Percentiles rank a stretch among this genome's conserved stretches.
phyloP scores from a whole-genome alignment of 2,888 invertebrate species.

The Harmothoe impar region DNA sequence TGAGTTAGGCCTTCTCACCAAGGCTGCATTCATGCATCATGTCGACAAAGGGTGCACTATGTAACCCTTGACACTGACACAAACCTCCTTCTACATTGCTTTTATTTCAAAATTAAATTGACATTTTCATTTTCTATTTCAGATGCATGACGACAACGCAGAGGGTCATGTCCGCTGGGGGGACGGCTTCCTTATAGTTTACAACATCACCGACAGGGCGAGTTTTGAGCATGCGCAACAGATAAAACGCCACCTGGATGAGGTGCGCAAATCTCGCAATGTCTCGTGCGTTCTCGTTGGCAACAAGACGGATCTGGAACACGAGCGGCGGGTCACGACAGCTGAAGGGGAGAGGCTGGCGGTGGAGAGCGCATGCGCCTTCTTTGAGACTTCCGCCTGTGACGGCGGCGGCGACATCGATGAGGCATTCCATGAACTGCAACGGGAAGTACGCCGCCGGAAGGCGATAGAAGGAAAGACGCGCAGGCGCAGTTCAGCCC shows the following conservation, averaged over 20 bases:
- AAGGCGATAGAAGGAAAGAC: conserved; percentile 78
- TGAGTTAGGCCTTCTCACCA: no score
- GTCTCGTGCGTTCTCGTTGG: conserved; percentile 80
- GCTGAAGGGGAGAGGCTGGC: conserved; percentile 79
- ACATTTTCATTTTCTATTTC: not conserved
- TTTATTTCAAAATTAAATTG: no score
- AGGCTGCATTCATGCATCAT: no score
- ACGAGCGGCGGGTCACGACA: conserved; percentile 75
- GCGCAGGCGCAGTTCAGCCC: conserved; percentile 78
- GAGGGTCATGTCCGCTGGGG: conserved; percentile 80
- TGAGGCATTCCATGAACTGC: conserved; percentile 81
- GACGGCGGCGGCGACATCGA: conserved; percentile 81
- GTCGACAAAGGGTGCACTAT: no score
- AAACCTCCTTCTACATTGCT: no score
- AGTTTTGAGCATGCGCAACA: conserved; percentile 77
- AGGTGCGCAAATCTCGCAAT: conserved; percentile 76
- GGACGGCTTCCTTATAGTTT: conserved; percentile 81
- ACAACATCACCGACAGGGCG: conserved; percentile 79
- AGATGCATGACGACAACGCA: conserved; percentile 45
- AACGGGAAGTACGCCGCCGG: conserved; percentile 80
- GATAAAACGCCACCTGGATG: conserved; percentile 79
- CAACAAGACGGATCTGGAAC: conserved; percentile 78
- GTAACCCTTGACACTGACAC: no score
- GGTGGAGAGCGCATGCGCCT: conserved; percentile 79
- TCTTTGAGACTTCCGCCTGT: conserved; percentile 81